Conservation (phyloP, 2,797 vertebrate genomes). For the Caiman crocodilus region DNA sequence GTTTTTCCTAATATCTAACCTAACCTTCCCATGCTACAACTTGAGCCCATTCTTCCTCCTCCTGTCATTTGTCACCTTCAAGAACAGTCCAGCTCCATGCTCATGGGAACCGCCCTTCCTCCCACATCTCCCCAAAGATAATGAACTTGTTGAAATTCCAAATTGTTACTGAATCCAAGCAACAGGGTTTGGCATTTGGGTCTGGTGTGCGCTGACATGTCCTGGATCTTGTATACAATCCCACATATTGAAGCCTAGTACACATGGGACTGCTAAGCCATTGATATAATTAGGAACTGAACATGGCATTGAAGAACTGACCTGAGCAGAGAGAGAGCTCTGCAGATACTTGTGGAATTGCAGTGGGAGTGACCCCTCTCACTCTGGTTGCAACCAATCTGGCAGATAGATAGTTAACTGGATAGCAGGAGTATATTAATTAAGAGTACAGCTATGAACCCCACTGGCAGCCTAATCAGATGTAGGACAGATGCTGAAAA, state of each 20-base stretch:
- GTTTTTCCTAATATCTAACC: too few relatives aligned
- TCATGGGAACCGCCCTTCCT: not conserved
- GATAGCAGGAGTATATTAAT: not conserved
- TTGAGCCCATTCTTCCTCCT: too few relatives aligned
- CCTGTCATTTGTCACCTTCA: too few relatives aligned
- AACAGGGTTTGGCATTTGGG: slow-evolving; percentile 16
- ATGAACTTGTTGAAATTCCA: slow-evolving; percentile 55
- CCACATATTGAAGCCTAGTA: not conserved
- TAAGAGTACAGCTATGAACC: not conserved
- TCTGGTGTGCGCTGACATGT: not conserved
- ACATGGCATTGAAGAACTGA: accelerated
- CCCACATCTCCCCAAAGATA: slow-evolving; percentile 59
- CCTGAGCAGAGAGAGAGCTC: not conserved
- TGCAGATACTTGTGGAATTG: accelerated
- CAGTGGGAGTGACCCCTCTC: not conserved
- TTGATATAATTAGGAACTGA: not conserved
- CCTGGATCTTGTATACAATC: not conserved
- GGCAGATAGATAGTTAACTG: accelerated
- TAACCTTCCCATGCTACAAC: too few relatives aligned
- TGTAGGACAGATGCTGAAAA: not conserved
- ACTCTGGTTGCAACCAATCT: not conserved
- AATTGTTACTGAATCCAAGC: slow-evolving; percentile 39
- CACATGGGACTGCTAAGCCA: not conserved
- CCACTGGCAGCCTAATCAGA: not conserved
- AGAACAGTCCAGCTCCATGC: too few relatives aligned